Evolutionary conservation across 2,888 invertebrate species (phyloP).

Genomic region (Eristalinus aeneus): DNA sequence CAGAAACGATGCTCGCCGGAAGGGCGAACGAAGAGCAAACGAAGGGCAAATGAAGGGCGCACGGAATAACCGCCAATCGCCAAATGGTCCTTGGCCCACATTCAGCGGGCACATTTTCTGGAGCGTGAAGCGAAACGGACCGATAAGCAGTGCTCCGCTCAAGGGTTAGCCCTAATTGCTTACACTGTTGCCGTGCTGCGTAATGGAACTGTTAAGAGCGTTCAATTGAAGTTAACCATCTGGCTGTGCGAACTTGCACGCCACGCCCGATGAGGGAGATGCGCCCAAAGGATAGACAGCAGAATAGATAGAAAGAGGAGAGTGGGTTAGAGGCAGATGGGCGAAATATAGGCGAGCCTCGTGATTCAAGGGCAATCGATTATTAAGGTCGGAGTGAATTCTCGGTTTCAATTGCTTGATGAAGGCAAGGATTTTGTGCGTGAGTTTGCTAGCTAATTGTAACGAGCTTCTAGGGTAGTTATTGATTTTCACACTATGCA

Average conservation of each 20-base stretch:
- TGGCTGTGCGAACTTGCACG: not conserved
- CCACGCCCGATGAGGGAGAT: not conserved
- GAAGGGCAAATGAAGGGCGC: not conserved
- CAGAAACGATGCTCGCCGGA: not conserved
- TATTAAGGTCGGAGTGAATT: too few relatives aligned
- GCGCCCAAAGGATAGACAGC: not conserved
- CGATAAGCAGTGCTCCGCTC: not conserved
- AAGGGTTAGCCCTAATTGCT: not conserved
- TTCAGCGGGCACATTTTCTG: not conserved
- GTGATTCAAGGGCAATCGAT: too few relatives aligned
- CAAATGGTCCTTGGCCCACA: not conserved
- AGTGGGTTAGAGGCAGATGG: too few relatives aligned
- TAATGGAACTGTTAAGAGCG: not conserved
- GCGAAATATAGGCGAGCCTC: too few relatives aligned
- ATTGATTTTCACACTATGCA: too few relatives aligned
- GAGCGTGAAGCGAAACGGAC: not conserved
- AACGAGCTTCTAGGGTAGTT: too few relatives aligned
- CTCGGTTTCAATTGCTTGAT: too few relatives aligned
- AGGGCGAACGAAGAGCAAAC: not conserved
- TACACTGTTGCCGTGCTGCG: not conserved
- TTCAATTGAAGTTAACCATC: not conserved
- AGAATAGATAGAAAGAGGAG: too few relatives aligned
- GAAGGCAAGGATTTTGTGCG: too few relatives aligned
- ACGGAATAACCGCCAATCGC: not conserved
- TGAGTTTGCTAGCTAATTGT: too few relatives aligned